These are phyloP conservation scores for Pyrocephalus nanus DNA, from an alignment of 2,797 vertebrate species.

Conservation along the genomic window DNA sequence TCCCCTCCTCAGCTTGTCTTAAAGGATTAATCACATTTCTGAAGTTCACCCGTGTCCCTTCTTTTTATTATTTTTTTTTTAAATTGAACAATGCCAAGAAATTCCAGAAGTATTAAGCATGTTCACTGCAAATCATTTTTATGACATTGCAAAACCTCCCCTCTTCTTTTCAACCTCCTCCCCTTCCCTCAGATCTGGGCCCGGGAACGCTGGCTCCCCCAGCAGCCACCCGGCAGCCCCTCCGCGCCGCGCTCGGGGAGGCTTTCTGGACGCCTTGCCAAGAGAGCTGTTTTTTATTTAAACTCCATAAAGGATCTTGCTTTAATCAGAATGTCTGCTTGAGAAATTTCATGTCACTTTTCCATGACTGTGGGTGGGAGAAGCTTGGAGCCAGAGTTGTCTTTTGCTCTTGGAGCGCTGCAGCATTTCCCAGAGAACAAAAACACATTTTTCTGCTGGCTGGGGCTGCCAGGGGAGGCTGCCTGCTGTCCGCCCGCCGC, in stretches of 20 bases:
- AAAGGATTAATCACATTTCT: conserved; percentile 76
- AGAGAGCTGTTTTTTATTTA: conserved; percentile 75
- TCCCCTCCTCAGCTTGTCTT: conserved; percentile 65
- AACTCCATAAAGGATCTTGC: conserved; percentile 69
- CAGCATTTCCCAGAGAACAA: conserved; percentile 66
- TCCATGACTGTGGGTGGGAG: conserved; percentile 77
- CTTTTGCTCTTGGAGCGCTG: conserved; percentile 68
- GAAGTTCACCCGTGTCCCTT: conserved; percentile 51
- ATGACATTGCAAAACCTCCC: conserved; percentile 73
- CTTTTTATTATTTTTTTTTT: conserved; percentile 58
- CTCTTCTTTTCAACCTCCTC: conserved; percentile 51
- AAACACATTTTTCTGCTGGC: conserved; percentile 52
- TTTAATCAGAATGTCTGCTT: conserved; percentile 77
- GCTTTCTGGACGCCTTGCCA: conserved; percentile 36
- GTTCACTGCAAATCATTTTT: conserved; percentile 74
- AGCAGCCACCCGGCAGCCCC: conserved; percentile 50
- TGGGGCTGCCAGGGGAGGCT: conserved; percentile 25
- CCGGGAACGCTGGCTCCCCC: conserved; percentile 17
- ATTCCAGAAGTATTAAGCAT: conserved; percentile 75
- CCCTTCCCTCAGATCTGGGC: conserved; percentile 47
- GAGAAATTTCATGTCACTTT: conserved; percentile 77
- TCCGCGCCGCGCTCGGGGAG: conserved; percentile 49
- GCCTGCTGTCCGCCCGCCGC: background rate
- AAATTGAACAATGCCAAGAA: conserved; percentile 75
- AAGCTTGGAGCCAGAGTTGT: conserved; percentile 73